A percentile compares a stretch with the other conserved stretches of the same genome.
phyloP scores from a whole-genome alignment of 2,113 vertebrate species.

The Oreotrochilus melanogaster region DNA sequence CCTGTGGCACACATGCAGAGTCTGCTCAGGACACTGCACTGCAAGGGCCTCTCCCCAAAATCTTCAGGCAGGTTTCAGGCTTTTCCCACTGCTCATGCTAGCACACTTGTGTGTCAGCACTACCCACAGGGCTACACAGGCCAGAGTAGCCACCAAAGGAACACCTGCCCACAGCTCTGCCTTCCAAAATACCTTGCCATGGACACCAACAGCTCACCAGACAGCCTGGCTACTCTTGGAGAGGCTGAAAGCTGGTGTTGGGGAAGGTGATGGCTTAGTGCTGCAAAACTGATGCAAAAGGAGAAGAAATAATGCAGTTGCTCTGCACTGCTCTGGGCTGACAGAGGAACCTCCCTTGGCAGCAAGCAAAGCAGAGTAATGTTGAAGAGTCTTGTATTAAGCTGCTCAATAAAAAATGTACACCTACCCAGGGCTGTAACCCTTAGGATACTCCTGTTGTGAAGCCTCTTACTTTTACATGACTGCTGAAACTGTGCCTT shows the following conservation, averaged over 20 bases:
- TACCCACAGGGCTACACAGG: not conserved
- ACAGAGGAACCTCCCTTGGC: not conserved
- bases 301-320: not conserved
- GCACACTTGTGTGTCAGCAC: not conserved
- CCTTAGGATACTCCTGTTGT: not conserved
- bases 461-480: accelerated
- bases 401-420: not conserved
- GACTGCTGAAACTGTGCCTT: not conserved
- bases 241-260: not conserved
- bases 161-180: not conserved
- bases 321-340: not conserved
- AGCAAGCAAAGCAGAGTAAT: not conserved
- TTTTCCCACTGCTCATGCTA: not conserved
- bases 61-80: not conserved
- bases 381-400: not conserved
- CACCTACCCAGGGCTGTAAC: not conserved
- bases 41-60: not conserved
- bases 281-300: not conserved
- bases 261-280: not conserved
- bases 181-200: not conserved
- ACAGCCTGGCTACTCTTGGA: not conserved
- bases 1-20: not conserved
- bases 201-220: not conserved
- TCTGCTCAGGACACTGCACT: not conserved
- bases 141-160: not conserved